Base-by-base conservation (phyloP, 2,113 vertebrate species). In the Xenopus borealis region DNA sequence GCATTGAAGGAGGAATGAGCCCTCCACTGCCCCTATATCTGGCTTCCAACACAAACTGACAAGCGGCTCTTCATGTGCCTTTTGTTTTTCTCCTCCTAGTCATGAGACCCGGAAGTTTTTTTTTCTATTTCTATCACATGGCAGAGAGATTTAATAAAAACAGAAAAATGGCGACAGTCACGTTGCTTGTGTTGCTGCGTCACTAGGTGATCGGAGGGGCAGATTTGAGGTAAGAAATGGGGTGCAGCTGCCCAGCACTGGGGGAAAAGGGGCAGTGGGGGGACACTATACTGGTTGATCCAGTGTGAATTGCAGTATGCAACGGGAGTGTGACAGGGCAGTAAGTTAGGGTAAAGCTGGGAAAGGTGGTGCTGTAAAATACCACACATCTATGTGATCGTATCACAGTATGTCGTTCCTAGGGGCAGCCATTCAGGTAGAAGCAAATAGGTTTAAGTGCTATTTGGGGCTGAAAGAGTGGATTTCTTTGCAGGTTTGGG, bases 101-200 rank as follows among this genome's bases (percentile, higher is more conserved):
- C 79, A 72, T 65, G 78, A 72, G 64, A 86, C 81, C 87, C 88
- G 86, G 89, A 91, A 90, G 86, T 82, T 72, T 87, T 78, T 57
- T 62, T 69, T 65, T 70, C 16, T 57, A 61, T 44, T 72, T 71
- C 83, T 88, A 92, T 94, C 93, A 94, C 93, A 93, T 94, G 92
- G 92, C 87, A 87, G 78, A 70, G 85, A 88, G 89, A 91, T 91
- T 92, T 92, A 93, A 94, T 92, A 92, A 93, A 93, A 94, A 93
- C 92, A 92, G 72, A 93, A 93, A 94, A 90, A 94, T 94, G 93
- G 93, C 93, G 93, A 89, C 93, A 90, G 85, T 94, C 93, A 94
- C 91, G 92, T 92, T 94, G 91, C 16, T 19, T 85, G 80, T 91
- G 88, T 85, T 92, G 91, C 92, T 94, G 93, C 93, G 93, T 94